These are phyloP conservation scores for Acanthosepion lycidas DNA, from an alignment of 2,888 invertebrate species.

Conservation along the genomic window DNA sequence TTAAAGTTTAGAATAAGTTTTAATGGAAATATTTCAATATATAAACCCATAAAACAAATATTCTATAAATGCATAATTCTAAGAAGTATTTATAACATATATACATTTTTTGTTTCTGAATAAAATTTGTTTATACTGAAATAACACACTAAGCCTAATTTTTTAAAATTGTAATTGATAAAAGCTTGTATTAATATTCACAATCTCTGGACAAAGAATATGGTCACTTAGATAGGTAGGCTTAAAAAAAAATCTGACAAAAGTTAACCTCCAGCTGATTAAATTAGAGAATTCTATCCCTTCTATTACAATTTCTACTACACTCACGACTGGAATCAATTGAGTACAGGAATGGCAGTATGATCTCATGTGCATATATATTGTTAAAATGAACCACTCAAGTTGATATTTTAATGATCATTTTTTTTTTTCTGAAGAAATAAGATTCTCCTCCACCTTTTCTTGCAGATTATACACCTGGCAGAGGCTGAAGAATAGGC, in stretches of 20 bases:
- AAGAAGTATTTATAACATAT: not conserved
- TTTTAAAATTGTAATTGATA: not conserved
- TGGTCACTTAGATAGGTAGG: not conserved
- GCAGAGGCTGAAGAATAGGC: too few relatives aligned
- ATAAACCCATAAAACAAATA: not conserved
- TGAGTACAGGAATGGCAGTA: too few relatives aligned
- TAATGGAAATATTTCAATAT: not conserved
- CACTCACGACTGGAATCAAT: not conserved
- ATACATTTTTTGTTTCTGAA: not conserved
- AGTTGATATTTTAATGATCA: too few relatives aligned
- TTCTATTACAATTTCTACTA: not conserved
- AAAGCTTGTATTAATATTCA: not conserved
- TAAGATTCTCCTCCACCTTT: too few relatives aligned
- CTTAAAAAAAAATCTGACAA: not conserved
- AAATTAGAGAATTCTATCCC: not conserved
- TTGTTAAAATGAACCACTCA: not conserved
- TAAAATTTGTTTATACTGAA: not conserved
- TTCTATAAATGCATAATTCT: not conserved
- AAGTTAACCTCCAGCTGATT: not conserved
- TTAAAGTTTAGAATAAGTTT: not conserved
- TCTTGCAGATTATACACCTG: not conserved
- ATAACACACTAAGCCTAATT: not conserved
- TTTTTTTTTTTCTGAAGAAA: too few relatives aligned
- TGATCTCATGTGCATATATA: not conserved
- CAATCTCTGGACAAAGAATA: not conserved